phyloP scores from a whole-genome alignment of 2,797 vertebrate species.

The Acanthurus lineatus region DNA sequence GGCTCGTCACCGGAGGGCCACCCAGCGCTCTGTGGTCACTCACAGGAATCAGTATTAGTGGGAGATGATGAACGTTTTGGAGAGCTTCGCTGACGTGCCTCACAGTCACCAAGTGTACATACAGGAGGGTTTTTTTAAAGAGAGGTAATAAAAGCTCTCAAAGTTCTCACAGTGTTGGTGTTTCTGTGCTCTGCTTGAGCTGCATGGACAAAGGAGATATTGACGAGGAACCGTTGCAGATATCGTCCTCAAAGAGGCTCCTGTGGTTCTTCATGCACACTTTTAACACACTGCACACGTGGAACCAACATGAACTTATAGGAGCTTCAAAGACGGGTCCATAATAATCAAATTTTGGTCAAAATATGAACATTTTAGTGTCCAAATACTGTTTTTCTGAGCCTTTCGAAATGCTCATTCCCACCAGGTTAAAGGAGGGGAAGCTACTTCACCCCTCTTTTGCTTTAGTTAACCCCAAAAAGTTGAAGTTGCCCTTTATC shows the following conservation, averaged over 20 bases:
- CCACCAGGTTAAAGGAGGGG: no score
- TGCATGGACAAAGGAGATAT: not conserved
- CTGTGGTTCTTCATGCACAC: not conserved
- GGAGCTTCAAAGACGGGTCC: not conserved
- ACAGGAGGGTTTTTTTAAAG: conserved; percentile 16
- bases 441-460: no score
- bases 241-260: not conserved
- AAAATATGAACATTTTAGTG: no score
- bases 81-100: conserved; percentile 10
- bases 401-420: no score
- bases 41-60: conserved; percentile 60
- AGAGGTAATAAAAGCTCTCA: conserved; percentile 43
- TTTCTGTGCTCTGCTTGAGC: conserved; percentile 9
- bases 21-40: conserved; percentile 79
- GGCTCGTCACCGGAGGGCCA: conserved; percentile 72
- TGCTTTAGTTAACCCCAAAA: no score
- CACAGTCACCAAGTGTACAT: conserved; percentile 26
- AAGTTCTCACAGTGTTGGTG: conserved; percentile 23
- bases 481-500: no score
- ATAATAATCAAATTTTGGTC: no score
- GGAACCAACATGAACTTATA: not conserved
- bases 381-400: no score
- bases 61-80: conserved; percentile 65
- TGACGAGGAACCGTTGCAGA: not conserved
- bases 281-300: not conserved